Conservation (phyloP, 2,888 invertebrate genomes). For the Nomada flava region DNA sequence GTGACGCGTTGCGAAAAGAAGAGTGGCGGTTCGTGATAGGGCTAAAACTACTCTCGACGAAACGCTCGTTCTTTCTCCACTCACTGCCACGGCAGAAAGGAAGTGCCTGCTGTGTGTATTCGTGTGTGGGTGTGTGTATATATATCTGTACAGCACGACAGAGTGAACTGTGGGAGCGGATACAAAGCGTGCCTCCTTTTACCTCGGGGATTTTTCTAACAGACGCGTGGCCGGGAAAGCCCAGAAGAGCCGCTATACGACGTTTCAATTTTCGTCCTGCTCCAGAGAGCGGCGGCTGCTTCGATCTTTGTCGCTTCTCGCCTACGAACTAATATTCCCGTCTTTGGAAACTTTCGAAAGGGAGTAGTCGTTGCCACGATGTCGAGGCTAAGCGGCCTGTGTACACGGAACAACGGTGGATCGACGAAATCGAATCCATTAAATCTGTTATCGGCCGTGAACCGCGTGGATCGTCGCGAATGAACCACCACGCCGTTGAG, state of each 20-base stretch:
- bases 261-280: constrained; percentile 77
- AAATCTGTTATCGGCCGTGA: constrained; percentile 56
- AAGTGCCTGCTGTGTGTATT: background rate
- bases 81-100: constrained; percentile 13
- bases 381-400: constrained; percentile 51
- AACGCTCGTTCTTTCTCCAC: constrained; percentile 55
- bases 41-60: constrained; percentile 70
- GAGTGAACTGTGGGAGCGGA: constrained; percentile 31
- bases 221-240: constrained; percentile 50
- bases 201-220: constrained; percentile 57
- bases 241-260: constrained; percentile 71
- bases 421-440: constrained; percentile 67
- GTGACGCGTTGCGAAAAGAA: constrained; percentile 48
- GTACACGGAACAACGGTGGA: constrained; percentile 38
- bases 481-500: constrained; percentile 24
- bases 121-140: too few species aligned
- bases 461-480: constrained; percentile 10
- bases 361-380: constrained; percentile 18
- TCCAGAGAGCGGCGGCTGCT: constrained; percentile 52
- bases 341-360: constrained; percentile 70
- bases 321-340: constrained; percentile 71
- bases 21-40: constrained; percentile 74
- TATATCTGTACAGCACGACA: too few species aligned
- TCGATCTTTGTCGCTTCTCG: constrained; percentile 54
- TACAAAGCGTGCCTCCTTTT: constrained; percentile 61